Evolutionary conservation across 2,797 vertebrate genomes (phyloP).

Genomic region (Melanogrammus aeglefinus): DNA sequence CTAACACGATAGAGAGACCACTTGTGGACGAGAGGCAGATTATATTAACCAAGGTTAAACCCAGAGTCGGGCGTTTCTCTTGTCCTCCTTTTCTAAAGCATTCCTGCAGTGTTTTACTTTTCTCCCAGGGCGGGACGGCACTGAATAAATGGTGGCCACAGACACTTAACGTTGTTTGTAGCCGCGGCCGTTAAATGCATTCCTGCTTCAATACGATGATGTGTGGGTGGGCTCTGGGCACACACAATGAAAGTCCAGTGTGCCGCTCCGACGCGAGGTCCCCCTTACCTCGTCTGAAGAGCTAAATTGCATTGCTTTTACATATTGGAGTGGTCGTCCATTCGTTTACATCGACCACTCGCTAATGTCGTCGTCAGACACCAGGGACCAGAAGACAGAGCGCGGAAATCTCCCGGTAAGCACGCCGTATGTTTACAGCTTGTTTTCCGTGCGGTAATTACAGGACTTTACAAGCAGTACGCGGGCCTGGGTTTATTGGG

Average conservation of each 20-base stretch:
- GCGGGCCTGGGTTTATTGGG: not conserved
- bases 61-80: not conserved
- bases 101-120: constrained; percentile 31
- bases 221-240: constrained; percentile 39
- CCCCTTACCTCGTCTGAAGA: constrained; percentile 27
- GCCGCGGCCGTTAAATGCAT: constrained; percentile 34
- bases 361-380: constrained; percentile 2
- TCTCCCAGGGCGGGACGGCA: constrained; percentile 30
- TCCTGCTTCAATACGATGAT: constrained; percentile 35
- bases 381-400: constrained; percentile 12
- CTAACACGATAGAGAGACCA: not conserved
- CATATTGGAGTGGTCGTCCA: constrained; percentile 45
- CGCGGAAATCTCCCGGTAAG: constrained; percentile 10
- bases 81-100: constrained; percentile 41
- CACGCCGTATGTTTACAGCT: not conserved
- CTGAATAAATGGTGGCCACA: constrained; percentile 53
- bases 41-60: not conserved
- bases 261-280: constrained; percentile 32
- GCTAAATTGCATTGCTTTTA: constrained; percentile 43
- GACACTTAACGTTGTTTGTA: constrained; percentile 55
- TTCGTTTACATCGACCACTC: not conserved
- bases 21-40: not conserved
- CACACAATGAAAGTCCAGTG: constrained; percentile 49
- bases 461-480: not conserved
- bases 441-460: not conserved